Conservation (phyloP, 2,888 invertebrate genomes). For the Xestia ashworthii region DNA sequence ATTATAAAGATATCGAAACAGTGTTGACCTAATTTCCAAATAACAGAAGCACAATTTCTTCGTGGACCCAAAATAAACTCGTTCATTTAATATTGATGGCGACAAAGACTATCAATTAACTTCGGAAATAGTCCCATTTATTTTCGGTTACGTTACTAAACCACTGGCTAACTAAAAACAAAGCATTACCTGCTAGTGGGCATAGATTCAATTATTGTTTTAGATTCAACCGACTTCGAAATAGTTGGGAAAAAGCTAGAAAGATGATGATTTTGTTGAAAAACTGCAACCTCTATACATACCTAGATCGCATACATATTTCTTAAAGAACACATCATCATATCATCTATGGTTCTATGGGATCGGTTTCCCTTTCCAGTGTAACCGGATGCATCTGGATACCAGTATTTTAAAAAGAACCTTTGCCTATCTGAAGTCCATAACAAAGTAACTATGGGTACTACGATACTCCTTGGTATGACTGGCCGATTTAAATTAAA, state of each 20-base stretch:
- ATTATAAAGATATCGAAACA: neutral
- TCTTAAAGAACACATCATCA: neutral
- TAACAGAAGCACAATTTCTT: constrained; percentile 23
- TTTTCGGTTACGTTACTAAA: constrained; percentile 18
- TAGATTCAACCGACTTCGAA: neutral
- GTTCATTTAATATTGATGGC: constrained; percentile 38
- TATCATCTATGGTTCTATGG: neutral
- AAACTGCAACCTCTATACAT: neutral
- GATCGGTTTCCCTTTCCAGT: neutral
- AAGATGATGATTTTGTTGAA: neutral
- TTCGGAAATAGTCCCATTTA: constrained; percentile 3
- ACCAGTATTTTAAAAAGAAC: neutral
- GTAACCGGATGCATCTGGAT: neutral
- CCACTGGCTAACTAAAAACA: neutral
- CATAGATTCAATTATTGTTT: neutral
- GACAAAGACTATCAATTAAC: constrained; percentile 26
- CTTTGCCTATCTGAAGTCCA: neutral
- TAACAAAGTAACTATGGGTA: neutral
- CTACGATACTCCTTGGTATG: neutral
- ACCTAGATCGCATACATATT: neutral
- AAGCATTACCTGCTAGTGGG: neutral
- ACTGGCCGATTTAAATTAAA: neutral
- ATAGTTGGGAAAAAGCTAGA: neutral
- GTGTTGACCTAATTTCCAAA: constrained; percentile 23
- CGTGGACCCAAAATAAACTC: constrained; percentile 23